Evolutionary conservation across 2,113 vertebrate genomes (phyloP).

Genomic region (Nanorana parkeri): DNA sequence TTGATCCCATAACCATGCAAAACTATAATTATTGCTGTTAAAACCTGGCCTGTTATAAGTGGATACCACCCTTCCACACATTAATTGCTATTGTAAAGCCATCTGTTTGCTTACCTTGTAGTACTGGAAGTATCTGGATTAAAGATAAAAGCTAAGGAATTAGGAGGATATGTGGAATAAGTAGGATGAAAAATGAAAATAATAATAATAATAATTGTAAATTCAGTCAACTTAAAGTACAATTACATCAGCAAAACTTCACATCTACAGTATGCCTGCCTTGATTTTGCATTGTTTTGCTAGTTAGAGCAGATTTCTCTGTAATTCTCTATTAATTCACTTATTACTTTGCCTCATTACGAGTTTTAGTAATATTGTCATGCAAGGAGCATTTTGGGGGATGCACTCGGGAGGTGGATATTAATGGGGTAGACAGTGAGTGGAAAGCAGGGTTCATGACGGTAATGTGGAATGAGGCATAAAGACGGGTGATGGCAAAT

Average conservation of each 20-base stretch:
- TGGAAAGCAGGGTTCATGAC: too few species aligned
- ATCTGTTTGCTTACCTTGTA: slow-evolving; percentile 22
- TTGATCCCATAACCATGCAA: not conserved
- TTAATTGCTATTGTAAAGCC: slow-evolving; percentile 23
- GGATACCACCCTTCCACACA: slow-evolving; percentile 6
- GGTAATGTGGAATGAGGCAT: too few species aligned
- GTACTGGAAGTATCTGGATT: slow-evolving; percentile 27
- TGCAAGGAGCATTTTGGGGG: too few species aligned
- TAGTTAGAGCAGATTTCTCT: not conserved
- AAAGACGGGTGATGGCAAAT: too few species aligned
- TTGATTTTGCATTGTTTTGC: not conserved
- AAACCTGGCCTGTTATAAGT: slow-evolving; percentile 1
- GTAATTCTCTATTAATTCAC: not conserved
- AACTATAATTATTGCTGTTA: not conserved
- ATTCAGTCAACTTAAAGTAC: slow-evolving; percentile 11
- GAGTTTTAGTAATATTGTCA: too few species aligned
- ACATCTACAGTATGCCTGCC: not conserved
- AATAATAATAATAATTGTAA: slow-evolving; percentile 23
- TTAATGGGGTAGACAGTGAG: too few species aligned
- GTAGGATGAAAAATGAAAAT: slow-evolving; percentile 28
- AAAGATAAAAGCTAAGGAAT: slow-evolving; percentile 37
- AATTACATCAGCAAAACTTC: slow-evolving; percentile 3
- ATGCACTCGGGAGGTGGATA: too few species aligned
- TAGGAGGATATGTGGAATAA: slow-evolving; percentile 24
- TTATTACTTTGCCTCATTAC: too few species aligned